A percentile compares a stretch with the other conserved stretches of the same genome.
Evolutionary conservation across 1,140 invertebrate genomes (phyloP).

Genomic region (Drosophila trapezifrons): DNA sequence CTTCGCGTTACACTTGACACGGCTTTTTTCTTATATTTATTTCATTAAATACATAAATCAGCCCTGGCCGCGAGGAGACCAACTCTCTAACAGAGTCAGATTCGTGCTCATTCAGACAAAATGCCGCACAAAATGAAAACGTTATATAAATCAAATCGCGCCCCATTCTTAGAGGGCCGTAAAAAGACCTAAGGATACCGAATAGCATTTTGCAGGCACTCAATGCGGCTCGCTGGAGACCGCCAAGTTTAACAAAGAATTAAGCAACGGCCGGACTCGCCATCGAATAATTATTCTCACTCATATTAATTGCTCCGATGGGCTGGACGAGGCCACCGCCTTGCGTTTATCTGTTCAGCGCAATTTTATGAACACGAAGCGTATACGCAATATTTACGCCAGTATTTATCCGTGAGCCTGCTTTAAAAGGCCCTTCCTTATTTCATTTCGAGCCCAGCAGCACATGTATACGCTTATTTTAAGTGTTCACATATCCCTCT

Average conservation of each 20-base stretch:
- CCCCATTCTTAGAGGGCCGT: slow-evolving; percentile 3
- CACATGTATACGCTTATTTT: slow-evolving; percentile 11
- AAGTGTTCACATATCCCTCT: slow-evolving; percentile 33
- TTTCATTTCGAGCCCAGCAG: slow-evolving; percentile 3
- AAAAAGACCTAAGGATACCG: slow-evolving; percentile 5
- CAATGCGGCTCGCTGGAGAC: slow-evolving; percentile 20
- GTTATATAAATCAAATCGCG: slow-evolving; percentile 47
- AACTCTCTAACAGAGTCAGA: slow-evolving; percentile 19
- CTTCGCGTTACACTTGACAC: slow-evolving; percentile 39
- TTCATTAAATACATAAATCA: slow-evolving; percentile 42
- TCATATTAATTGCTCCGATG: slow-evolving; percentile 43
- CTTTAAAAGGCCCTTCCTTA: slow-evolving; percentile 28
- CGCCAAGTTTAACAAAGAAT: slow-evolving; percentile 35
- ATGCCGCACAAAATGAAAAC: slow-evolving; percentile 34
- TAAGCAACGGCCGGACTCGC: slow-evolving; percentile 18
- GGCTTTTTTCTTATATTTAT: slow-evolving; percentile 31
- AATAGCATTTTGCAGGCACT: slow-evolving; percentile 39
- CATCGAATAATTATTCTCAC: slow-evolving; percentile 41
- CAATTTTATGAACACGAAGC: slow-evolving; percentile 16
- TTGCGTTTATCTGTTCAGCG: neutral
- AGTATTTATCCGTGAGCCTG: neutral
- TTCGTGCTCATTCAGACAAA: slow-evolving; percentile 44
- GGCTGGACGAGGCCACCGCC: slow-evolving; percentile 6
- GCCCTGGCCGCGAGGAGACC: slow-evolving; percentile 15
- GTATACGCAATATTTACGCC: slow-evolving; percentile 28